Evolutionary conservation across 2,113 vertebrate species (phyloP), one percentile per base, ranked within the genome.

Genomic region (Mastomys coucha): DNA sequence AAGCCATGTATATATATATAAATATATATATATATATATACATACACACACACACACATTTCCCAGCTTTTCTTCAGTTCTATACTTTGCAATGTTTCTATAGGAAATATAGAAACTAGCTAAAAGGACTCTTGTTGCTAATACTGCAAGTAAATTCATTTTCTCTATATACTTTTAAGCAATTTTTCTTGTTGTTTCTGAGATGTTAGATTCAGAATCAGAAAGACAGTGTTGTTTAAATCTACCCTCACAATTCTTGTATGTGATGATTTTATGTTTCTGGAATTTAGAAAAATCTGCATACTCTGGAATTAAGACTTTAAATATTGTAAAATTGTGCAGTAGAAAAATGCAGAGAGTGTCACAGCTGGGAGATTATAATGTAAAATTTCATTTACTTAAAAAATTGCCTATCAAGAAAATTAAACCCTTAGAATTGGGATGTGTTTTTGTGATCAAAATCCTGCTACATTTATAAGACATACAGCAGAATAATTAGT

Each of bases 391-490:
- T 84, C 60, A 91, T 84, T 93, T 93, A 63, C 42, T 20, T 14
- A 26, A 60, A 94, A 90, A 49, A 81, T 31, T 96, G 93, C n/a
- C 39, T 82, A 56, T 89, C 85, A 86, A 84, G 82, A 94, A 91
- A 95, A 94, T 94, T 89, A 96, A 89, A 56, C 56, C 45, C 36
- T 89, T 33, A 73, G 42, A 94, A 86, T 93, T 67, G 86, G 24
- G 5, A 36, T 89, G 63, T 89, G 89, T 92, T 95, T 4, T 94
- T 94, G 89, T 92, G 63, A 73, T 65, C 45, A 84, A 16, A 60
- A 39, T 39, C 12, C 5, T 80, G 45, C 53, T 78, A 26, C 58
- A 89, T 58, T 49, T 58, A 92, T 60, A 89, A 78, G 10, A 13
- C 17, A 86, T 58, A 6, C 58, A 88, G 33, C 56, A 60, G 58